phyloP scores from a whole-genome alignment of 2,113 vertebrate genomes.

The Paratilapia polleni region DNA sequence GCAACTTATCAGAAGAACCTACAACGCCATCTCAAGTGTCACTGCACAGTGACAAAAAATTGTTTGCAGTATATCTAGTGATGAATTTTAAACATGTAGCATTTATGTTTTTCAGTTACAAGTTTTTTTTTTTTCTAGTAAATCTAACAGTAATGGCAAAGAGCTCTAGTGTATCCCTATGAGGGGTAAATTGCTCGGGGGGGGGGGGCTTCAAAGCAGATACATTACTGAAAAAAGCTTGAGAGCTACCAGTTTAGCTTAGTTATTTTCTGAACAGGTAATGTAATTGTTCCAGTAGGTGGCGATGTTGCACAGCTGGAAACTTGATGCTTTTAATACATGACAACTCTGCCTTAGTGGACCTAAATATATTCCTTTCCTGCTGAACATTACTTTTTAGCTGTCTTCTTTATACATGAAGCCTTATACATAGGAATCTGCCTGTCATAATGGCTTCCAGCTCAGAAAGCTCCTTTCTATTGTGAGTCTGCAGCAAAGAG shows the following conservation, averaged over 20 bases:
- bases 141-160: not conserved
- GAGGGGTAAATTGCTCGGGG: not conserved
- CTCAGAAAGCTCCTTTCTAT: not conserved
- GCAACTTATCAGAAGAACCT: too few species aligned
- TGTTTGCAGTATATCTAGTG: too few species aligned
- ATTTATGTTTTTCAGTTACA: too few species aligned
- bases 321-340: not conserved
- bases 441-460: conserved; percentile 5
- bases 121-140: too few species aligned
- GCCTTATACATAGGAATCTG: not conserved
- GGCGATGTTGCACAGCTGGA: conserved; percentile 53
- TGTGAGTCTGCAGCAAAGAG: not conserved
- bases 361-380: conserved; percentile 15
- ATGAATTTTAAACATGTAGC: too few species aligned
- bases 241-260: not conserved
- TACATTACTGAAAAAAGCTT: not conserved
- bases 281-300: conserved; percentile 57
- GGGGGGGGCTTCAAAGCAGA: too few species aligned
- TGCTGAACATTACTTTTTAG: conserved; percentile 1
- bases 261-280: not conserved
- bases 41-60: too few species aligned
- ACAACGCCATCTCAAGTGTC: too few species aligned
- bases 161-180: rapidly evolving
- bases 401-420: not conserved
- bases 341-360: not conserved